These are phyloP conservation scores for Hydrotaea diabolus DNA, from an alignment of 2,888 invertebrate genomes.

Conservation along the genomic window DNA sequence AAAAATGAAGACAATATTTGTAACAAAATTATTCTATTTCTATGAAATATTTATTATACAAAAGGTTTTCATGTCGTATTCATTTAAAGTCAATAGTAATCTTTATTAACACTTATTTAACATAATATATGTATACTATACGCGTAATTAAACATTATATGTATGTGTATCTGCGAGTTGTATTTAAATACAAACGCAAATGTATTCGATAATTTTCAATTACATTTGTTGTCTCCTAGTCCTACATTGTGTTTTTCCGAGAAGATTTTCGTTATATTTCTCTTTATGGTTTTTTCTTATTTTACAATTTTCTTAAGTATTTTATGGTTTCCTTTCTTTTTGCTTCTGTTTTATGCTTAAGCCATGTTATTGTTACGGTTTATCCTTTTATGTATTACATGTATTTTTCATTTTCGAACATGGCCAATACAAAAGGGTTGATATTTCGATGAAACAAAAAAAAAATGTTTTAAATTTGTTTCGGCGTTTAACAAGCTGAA, in stretches of 20 bases:
- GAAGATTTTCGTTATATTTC: background rate
- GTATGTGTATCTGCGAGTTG: background rate
- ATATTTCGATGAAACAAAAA: background rate
- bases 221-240: background rate
- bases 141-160: background rate
- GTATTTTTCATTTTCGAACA: background rate
- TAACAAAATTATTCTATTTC: background rate
- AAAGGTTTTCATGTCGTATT: background rate
- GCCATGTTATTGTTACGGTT: background rate
- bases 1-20: background rate
- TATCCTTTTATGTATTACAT: too few species aligned
- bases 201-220: background rate
- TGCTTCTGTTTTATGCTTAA: background rate
- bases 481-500: background rate
- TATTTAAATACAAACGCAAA: background rate
- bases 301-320: conserved; percentile 1
- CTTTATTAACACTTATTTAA: conserved; percentile 10
- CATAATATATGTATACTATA: conserved; percentile 5
- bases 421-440: conserved; percentile 17
- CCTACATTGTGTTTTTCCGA: conserved; percentile 11
- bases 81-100: background rate
- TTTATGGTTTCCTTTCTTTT: background rate
- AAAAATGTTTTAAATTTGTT: background rate
- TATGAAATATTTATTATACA: conserved; percentile 22
- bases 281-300: background rate